Conservation (phyloP, 2,888 invertebrate genomes). For the Helleia helle region DNA sequence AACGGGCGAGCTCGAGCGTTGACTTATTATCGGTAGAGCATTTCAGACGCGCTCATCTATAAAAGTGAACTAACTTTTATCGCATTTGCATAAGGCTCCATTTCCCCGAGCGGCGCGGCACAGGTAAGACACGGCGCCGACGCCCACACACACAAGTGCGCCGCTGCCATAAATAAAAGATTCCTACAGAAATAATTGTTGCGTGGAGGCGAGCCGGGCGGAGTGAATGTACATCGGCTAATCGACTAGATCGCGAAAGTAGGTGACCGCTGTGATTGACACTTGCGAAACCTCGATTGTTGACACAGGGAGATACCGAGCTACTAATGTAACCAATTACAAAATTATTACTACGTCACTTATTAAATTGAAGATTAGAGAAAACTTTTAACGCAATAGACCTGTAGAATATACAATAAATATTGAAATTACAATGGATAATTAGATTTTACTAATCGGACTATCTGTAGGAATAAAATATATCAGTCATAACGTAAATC, state of each 20-base stretch:
- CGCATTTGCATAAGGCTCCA: constrained; percentile 24
- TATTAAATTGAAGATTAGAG: too few species aligned
- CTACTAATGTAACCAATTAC: constrained; percentile 60
- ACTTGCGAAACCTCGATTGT: constrained; percentile 70
- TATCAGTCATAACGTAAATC: constrained; percentile 2
- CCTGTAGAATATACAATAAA: too few species aligned
- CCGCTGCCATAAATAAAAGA: constrained; percentile 72
- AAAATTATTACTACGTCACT: constrained; percentile 33
- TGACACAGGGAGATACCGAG: constrained; percentile 69
- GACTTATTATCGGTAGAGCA: constrained; percentile 73
- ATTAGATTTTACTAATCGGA: too few species aligned
- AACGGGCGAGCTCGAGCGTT: constrained; percentile 73
- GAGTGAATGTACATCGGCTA: constrained; percentile 64
- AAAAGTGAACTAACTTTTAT: constrained; percentile 32
- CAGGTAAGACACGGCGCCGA: constrained; percentile 70
- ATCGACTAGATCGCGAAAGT: constrained; percentile 72
- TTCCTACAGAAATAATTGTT: constrained; percentile 74
- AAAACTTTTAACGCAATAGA: too few species aligned
- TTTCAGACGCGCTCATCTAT: constrained; percentile 41
- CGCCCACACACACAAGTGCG: constrained; percentile 55
- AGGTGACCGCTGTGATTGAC: constrained; percentile 73
- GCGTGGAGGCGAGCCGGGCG: constrained; percentile 71
- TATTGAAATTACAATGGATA: too few species aligned
- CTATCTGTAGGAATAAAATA: not conserved
- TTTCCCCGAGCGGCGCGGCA: constrained; percentile 25